phyloP scores from a whole-genome alignment of 2,888 invertebrate genomes.

The Drosophila lacicola region DNA sequence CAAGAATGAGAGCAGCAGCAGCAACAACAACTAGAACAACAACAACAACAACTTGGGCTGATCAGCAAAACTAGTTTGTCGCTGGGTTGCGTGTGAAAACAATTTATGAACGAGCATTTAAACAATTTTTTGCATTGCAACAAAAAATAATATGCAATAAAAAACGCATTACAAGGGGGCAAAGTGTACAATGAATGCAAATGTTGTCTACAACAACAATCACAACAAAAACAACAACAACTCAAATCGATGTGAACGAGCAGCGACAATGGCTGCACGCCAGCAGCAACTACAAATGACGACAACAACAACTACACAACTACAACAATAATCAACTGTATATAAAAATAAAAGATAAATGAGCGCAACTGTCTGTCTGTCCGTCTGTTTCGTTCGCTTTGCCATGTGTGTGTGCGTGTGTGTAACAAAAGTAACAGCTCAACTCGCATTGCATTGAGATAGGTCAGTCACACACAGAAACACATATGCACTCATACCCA shows the following conservation, averaged over 20 bases:
- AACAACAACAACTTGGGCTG: conserved; percentile 32
- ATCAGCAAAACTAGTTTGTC: conserved; percentile 51
- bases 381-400: conserved; percentile 40
- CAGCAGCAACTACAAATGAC: conserved; percentile 48
- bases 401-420: conserved; percentile 26
- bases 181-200: conserved; percentile 75
- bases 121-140: conserved; percentile 35
- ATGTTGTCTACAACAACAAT: conserved; percentile 52
- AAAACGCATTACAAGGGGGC: conserved; percentile 67
- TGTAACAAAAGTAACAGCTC: conserved; percentile 65
- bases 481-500: conserved; percentile 38
- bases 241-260: conserved; percentile 47
- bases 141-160: conserved; percentile 55
- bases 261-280: conserved; percentile 65
- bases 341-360: conserved; percentile 77
- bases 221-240: conserved; percentile 25
- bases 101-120: conserved; percentile 65
- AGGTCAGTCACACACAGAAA: conserved; percentile 80
- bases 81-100: conserved; percentile 64
- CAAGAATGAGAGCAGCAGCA: conserved; percentile 31
- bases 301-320: conserved; percentile 36
- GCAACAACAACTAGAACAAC: conserved; percentile 21
- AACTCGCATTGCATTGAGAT: conserved; percentile 82
- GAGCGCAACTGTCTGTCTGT: conserved; percentile 56
- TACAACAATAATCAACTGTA: conserved; percentile 46